phyloP scores from a whole-genome alignment of 1,140 invertebrate genomes.

The Zeugodacus cucurbitae region DNA sequence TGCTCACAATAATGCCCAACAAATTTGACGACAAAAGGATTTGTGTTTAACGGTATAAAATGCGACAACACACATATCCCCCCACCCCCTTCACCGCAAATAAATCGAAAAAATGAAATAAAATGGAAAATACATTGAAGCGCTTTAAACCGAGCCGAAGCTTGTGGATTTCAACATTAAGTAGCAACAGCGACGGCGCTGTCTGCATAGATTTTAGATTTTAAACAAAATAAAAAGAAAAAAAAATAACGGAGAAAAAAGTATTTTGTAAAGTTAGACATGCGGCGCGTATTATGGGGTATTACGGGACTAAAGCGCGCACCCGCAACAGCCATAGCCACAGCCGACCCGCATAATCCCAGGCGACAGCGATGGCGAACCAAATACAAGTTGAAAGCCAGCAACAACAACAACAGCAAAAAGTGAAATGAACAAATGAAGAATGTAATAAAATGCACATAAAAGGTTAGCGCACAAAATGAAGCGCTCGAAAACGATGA shows the following conservation, averaged over 20 bases:
- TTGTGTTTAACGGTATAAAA: slow-evolving; percentile 49
- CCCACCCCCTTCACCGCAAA: not conserved
- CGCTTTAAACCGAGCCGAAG: not conserved
- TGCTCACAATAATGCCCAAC: slow-evolving; percentile 20
- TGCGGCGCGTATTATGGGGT: slow-evolving; percentile 27
- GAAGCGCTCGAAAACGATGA: slow-evolving; percentile 22
- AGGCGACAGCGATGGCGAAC: not conserved
- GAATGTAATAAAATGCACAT: slow-evolving; percentile 1
- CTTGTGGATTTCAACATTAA: slow-evolving; percentile 16
- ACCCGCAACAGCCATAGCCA: not conserved
- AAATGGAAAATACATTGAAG: not conserved
- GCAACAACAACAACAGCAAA: not conserved
- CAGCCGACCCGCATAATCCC: slow-evolving; percentile 22
- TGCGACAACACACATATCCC: not conserved
- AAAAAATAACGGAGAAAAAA: slow-evolving; percentile 40
- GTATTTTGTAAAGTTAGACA: slow-evolving; percentile 5
- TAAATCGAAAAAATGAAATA: not conserved
- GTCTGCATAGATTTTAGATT: slow-evolving; percentile 44
- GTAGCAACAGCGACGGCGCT: slow-evolving; percentile 46
- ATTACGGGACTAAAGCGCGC: not conserved
- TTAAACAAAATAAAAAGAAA: slow-evolving; percentile 40
- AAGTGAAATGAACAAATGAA: not conserved
- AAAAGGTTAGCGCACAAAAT: slow-evolving; percentile 17
- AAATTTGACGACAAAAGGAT: slow-evolving; percentile 65
- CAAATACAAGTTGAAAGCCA: not conserved